Evolutionary conservation across 2,113 vertebrate species (phyloP).

Genomic region (Erpornis zantholeuca): DNA sequence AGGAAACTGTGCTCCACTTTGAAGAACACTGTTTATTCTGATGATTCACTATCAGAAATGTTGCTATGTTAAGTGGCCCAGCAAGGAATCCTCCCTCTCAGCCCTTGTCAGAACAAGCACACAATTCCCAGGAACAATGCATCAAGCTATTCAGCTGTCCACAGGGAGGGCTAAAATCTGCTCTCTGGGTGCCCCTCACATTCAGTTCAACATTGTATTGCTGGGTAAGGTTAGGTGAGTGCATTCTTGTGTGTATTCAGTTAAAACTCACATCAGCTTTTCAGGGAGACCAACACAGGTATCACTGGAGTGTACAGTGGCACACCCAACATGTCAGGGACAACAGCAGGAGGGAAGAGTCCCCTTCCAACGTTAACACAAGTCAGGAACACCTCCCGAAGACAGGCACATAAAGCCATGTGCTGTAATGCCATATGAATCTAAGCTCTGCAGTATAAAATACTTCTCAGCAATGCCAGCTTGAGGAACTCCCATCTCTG

Average conservation of each 20-base stretch:
- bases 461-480: background rate
- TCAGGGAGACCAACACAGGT: background rate
- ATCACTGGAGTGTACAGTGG: background rate
- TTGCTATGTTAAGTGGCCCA: slow-evolving; percentile 13
- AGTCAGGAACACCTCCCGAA: background rate
- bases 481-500: background rate
- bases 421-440: background rate
- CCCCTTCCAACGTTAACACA: background rate
- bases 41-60: background rate
- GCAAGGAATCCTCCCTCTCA: background rate
- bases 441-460: background rate
- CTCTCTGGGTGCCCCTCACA: background rate
- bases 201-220: background rate
- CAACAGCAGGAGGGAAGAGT: background rate
- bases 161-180: background rate
- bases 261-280: background rate
- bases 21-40: slow-evolving; percentile 10
- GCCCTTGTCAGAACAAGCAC: background rate
- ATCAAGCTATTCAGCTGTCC: background rate
- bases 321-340: background rate
- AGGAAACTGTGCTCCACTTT: slow-evolving; percentile 13
- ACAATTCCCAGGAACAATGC: background rate
- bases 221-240: background rate
- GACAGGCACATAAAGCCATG: background rate
- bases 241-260: background rate